Evolutionary conservation across 2,888 invertebrate species (phyloP).

Genomic region (Sericinus montela): DNA sequence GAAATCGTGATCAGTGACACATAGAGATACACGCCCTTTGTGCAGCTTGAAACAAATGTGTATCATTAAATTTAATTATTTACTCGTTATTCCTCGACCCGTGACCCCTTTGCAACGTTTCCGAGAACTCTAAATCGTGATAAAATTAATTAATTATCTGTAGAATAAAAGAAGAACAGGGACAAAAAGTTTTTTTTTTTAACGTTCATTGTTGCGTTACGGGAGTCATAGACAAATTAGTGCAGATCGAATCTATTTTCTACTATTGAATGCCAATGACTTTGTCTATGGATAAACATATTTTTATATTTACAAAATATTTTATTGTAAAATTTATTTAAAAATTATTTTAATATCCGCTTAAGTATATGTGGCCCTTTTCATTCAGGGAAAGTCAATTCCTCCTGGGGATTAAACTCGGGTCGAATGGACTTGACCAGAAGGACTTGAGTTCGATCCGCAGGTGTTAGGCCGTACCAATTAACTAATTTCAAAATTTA

Average conservation of each 20-base stretch:
- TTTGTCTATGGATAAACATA: not conserved
- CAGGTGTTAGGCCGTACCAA: no score
- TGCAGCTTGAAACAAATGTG: constrained; percentile 49
- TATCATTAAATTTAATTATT: constrained; percentile 56
- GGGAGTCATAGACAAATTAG: constrained; percentile 74
- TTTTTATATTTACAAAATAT: no score
- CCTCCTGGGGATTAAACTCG: no score
- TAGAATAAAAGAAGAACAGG: constrained; percentile 25
- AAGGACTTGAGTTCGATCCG: no score
- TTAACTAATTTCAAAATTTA: no score
- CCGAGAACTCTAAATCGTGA: constrained; percentile 36
- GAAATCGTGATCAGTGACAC: constrained; percentile 29
- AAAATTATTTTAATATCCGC: no score
- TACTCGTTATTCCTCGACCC: constrained; percentile 40
- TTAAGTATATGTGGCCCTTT: no score
- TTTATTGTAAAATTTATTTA: not conserved
- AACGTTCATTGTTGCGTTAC: constrained; percentile 16
- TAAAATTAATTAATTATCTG: constrained; percentile 30
- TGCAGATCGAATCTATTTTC: constrained; percentile 64
- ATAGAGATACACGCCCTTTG: constrained; percentile 32
- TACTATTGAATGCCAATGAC: not conserved
- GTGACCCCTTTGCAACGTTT: constrained; percentile 34
- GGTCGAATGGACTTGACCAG: no score
- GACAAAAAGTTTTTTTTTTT: constrained; percentile 14
- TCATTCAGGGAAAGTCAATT: no score